A percentile compares a stretch with the other conserved stretches of the same genome.
Conservation (phyloP, 2,888 invertebrate species). For the Odontocolon sp. region DNA sequence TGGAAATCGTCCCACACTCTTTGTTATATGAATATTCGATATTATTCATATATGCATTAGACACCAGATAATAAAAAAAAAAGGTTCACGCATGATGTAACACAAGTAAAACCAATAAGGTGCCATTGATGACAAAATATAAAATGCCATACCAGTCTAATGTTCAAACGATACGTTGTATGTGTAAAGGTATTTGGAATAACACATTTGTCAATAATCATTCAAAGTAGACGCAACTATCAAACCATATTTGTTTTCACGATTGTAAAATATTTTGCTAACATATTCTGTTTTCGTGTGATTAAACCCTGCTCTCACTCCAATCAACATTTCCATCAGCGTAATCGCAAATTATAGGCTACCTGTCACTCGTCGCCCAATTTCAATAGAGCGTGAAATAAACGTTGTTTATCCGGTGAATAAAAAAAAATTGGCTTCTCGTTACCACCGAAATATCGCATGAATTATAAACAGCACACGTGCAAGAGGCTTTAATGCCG, state of each 20-base stretch:
- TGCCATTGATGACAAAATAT: neutral
- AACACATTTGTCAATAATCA: neutral
- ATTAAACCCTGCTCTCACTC: neutral
- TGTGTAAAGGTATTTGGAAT: neutral
- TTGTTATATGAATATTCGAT: conserved; percentile 45
- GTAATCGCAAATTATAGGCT: neutral
- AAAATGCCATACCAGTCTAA: too few relatives aligned
- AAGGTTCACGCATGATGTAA: conserved; percentile 41
- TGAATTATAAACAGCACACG: too few relatives aligned
- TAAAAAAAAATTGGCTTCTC: neutral
- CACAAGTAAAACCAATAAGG: too few relatives aligned
- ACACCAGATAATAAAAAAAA: conserved; percentile 38
- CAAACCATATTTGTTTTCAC: too few relatives aligned
- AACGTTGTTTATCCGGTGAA: neutral
- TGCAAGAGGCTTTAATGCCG: too few relatives aligned
- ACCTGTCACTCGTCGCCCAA: neutral
- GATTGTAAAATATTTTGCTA: too few relatives aligned
- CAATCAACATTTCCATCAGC: neutral
- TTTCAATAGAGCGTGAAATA: neutral
- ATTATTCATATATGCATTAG: conserved; percentile 56
- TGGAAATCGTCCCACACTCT: neutral
- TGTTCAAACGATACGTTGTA: too few relatives aligned
- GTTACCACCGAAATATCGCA: neutral
- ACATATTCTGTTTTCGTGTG: too few relatives aligned
- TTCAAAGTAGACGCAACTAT: too few relatives aligned